Percentiles rank a stretch among this genome's conserved stretches.
Conservation (phyloP, 2,888 invertebrate species). For the Rhimphoctona megacephalus region DNA sequence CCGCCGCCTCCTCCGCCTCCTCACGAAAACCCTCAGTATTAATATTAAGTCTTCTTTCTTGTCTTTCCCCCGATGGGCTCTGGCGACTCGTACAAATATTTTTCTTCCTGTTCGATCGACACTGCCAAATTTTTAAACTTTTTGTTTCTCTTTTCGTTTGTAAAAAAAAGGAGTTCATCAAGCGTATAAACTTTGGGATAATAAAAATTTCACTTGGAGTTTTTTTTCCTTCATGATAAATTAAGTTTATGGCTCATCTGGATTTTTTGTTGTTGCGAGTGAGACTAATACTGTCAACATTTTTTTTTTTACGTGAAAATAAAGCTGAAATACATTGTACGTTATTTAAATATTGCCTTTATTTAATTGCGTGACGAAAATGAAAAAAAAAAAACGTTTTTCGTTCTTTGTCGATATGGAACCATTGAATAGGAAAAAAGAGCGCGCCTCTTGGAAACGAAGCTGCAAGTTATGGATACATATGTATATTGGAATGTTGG, state of each 20-base stretch:
- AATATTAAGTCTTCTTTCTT: constrained; percentile 34
- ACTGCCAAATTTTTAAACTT: background rate
- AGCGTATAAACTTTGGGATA: background rate
- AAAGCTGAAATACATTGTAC: background rate
- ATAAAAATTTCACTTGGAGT: background rate
- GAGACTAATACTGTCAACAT: background rate
- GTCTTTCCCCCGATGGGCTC: background rate
- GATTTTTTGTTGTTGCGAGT: background rate
- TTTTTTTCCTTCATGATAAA: background rate
- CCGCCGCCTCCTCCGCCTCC: constrained; percentile 90
- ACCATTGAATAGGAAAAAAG: background rate
- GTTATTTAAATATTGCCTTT: background rate
- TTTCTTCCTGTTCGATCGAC: background rate
- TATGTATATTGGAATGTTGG: constrained; percentile 7
- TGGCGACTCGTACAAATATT: background rate
- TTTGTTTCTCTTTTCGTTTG: background rate
- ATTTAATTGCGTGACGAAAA: background rate
- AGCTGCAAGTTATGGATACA: background rate
- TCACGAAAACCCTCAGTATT: constrained; percentile 79
- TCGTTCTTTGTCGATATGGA: background rate
- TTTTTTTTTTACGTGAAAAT: background rate
- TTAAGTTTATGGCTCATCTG: background rate
- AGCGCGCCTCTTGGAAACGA: background rate
- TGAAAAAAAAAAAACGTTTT: background rate
- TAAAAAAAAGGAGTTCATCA: background rate